These are phyloP conservation scores for Campylomormyrus numenius DNA, from an alignment of 2,113 vertebrate genomes.

Conservation along the genomic window DNA sequence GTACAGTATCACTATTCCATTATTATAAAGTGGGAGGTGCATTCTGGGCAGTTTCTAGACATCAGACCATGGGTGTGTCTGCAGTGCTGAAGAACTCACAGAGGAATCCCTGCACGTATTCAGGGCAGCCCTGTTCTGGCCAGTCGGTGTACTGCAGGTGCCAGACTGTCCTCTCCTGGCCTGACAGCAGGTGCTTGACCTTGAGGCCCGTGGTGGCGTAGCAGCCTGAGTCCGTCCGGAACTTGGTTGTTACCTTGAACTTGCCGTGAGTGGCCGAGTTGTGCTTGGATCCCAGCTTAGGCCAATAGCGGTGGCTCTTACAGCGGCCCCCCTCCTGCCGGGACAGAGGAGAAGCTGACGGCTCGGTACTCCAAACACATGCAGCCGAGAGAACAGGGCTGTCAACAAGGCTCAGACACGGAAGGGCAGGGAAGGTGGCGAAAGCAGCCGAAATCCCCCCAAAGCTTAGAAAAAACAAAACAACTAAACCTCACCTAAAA, in stretches of 20 bases:
- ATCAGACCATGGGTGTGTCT: background rate
- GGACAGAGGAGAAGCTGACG: background rate
- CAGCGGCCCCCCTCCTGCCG: slow-evolving; percentile 68
- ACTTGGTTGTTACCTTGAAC: slow-evolving; percentile 80
- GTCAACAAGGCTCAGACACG: background rate
- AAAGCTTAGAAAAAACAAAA: background rate
- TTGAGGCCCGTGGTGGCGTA: slow-evolving; percentile 77
- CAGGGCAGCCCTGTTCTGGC: slow-evolving; percentile 83
- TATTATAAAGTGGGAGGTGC: background rate
- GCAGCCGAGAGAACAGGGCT: background rate
- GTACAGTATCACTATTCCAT: background rate
- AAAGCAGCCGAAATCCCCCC: background rate
- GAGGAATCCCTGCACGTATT: slow-evolving; percentile 85
- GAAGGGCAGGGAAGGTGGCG: background rate
- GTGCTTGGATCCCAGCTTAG: slow-evolving; percentile 75
- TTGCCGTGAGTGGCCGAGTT: slow-evolving; percentile 76
- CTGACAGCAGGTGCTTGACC: slow-evolving; percentile 72
- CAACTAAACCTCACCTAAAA: background rate
- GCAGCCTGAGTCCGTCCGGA: slow-evolving; percentile 76
- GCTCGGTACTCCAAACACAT: background rate
- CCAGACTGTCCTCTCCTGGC: slow-evolving; percentile 76
- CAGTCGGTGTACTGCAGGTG: slow-evolving; percentile 78
- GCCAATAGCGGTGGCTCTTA: slow-evolving; percentile 78
- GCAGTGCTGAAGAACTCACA: slow-evolving; percentile 60
- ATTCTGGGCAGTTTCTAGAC: background rate